These are phyloP conservation scores for Pseudolaguvia tuberculata DNA, from an alignment of 2,113 vertebrate species.

Conservation along the genomic window DNA sequence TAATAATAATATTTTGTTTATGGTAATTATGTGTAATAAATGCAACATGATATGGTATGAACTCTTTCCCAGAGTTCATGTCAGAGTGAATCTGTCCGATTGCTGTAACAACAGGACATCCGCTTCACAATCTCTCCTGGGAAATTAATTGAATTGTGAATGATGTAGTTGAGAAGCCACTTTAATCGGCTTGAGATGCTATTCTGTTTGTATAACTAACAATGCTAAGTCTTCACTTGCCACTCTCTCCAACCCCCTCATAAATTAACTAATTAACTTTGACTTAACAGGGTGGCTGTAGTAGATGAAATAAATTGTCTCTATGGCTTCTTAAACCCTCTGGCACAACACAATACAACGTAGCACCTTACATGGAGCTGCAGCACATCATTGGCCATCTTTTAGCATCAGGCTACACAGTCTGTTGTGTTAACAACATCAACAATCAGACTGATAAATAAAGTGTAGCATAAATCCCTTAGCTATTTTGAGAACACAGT, in stretches of 20 bases:
- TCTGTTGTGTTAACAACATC: too few relatives aligned
- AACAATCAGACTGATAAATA: constrained; percentile 46
- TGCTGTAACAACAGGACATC: constrained; percentile 16
- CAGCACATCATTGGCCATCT: constrained; percentile 53
- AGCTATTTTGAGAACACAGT: not conserved
- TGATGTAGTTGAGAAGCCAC: constrained; percentile 33
- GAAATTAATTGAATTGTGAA: constrained; percentile 58
- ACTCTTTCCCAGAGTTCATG: constrained; percentile 23
- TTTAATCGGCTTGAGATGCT: constrained; percentile 57
- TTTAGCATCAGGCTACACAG: constrained; percentile 50
- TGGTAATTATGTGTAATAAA: too few relatives aligned
- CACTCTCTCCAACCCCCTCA: constrained; percentile 45
- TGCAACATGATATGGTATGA: too few relatives aligned
- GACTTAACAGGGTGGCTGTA: constrained; percentile 36
- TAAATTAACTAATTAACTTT: constrained; percentile 67
- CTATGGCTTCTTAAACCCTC: constrained; percentile 37
- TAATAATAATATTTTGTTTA: too few relatives aligned
- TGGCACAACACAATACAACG: constrained; percentile 20
- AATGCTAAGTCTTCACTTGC: constrained; percentile 63
- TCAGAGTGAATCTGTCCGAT: constrained; percentile 19
- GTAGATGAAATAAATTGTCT: constrained; percentile 43
- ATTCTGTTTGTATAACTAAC: constrained; percentile 61
- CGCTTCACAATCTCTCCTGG: constrained; percentile 32
- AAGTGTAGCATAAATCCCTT: not conserved
- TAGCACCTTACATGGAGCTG: constrained; percentile 57